A percentile compares a stretch with the other conserved stretches of the same genome.
Evolutionary conservation across 2,888 invertebrate species (phyloP).

Genomic region (Caenorhabditis drosophilae): DNA sequence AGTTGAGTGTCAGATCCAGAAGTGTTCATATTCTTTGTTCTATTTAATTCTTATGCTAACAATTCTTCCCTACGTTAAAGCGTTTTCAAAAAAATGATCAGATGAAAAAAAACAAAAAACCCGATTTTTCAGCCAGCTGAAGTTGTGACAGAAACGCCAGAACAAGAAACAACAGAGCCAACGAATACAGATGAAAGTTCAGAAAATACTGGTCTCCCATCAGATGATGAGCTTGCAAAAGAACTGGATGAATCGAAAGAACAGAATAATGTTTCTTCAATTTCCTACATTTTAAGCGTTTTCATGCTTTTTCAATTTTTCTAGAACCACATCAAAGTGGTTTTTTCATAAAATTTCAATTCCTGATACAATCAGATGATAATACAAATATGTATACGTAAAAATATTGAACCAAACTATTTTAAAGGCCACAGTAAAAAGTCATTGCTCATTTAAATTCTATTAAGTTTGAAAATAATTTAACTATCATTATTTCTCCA

Average conservation of each 20-base stretch:
- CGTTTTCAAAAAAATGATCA: too few species aligned
- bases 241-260: conserved; percentile 8
- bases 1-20: background rate
- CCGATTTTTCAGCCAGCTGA: background rate
- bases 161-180: conserved; percentile 1
- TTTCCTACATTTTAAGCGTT: background rate
- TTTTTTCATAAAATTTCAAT: background rate
- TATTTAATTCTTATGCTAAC: too few species aligned
- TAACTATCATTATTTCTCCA: background rate
- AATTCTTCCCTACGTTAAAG: too few species aligned
- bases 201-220: background rate
- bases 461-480: too few species aligned
- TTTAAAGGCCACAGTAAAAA: background rate
- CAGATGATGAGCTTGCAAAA: conserved; percentile 14
- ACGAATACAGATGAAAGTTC: background rate
- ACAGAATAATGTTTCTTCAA: background rate
- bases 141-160: background rate
- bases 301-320: background rate
- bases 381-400: background rate
- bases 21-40: too few species aligned
- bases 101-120: background rate
- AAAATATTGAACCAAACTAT: background rate
- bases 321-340: background rate
- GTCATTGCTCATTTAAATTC: too few species aligned
- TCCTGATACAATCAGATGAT: background rate